Percentiles rank a stretch among this genome's conserved stretches.
phyloP scores from a whole-genome alignment of 1,140 invertebrate species.

The Papilio machaon region DNA sequence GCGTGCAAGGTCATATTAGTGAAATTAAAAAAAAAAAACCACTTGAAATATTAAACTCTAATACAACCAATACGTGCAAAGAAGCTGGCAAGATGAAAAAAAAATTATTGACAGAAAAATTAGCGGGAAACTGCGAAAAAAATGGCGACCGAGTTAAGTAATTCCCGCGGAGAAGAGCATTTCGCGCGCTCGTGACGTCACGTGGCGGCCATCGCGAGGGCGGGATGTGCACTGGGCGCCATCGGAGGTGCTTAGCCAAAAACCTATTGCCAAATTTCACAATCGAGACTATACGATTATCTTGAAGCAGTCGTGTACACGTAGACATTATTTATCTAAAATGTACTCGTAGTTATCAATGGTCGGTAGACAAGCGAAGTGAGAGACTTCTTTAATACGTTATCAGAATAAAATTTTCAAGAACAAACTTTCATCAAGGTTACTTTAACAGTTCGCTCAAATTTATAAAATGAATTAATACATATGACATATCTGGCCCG shows the following conservation, averaged over 20 bases:
- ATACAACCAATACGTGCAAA: slow-evolving; percentile 40
- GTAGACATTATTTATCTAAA: slow-evolving; percentile 36
- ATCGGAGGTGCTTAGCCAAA: slow-evolving; percentile 55
- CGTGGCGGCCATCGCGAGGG: slow-evolving; percentile 47
- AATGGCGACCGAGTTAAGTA: slow-evolving; percentile 51
- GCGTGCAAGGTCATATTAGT: slow-evolving; percentile 54
- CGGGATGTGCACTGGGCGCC: slow-evolving; percentile 53
- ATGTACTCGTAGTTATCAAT: slow-evolving; percentile 29
- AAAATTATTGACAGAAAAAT: slow-evolving; percentile 48
- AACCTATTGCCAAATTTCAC: slow-evolving; percentile 73
- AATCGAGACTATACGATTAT: slow-evolving; percentile 56
- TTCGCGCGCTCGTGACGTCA: slow-evolving; percentile 59
- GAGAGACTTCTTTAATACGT: neutral
- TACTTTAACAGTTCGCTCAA: neutral
- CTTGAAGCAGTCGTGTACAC: slow-evolving; percentile 36
- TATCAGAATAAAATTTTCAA: slow-evolving; percentile 11
- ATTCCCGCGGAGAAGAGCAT: slow-evolving; percentile 65
- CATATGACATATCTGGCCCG: too few relatives aligned
- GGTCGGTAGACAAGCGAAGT: slow-evolving; percentile 13
- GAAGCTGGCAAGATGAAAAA: slow-evolving; percentile 43
- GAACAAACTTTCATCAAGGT: neutral
- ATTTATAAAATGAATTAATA: neutral
- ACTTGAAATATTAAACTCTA: slow-evolving; percentile 34
- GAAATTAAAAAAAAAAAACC: slow-evolving; percentile 43
- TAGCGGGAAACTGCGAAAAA: slow-evolving; percentile 46